A percentile compares a stretch with the other conserved stretches of the same genome.
Evolutionary conservation across 2,888 invertebrate genomes (phyloP).

Genomic region (Linyphia triangularis): DNA sequence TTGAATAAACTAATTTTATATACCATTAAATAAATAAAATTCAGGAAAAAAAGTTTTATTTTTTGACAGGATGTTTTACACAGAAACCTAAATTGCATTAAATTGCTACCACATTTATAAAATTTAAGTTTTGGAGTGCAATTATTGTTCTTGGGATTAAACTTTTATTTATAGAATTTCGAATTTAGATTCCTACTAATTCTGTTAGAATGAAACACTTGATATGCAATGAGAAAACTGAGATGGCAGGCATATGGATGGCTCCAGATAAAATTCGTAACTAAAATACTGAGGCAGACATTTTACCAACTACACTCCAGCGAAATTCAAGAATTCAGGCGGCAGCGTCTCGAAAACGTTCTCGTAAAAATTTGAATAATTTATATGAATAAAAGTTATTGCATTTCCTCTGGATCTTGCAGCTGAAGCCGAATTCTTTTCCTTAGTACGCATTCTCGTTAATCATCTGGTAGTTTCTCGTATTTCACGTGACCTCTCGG

Average conservation of each 20-base stretch:
- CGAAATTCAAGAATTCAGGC: not conserved
- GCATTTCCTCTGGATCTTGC: conserved; percentile 13
- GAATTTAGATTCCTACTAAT: too few relatives aligned
- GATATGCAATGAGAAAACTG: not conserved
- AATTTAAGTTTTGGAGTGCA: too few relatives aligned
- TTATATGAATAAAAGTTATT: conserved; percentile 33
- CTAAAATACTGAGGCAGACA: not conserved
- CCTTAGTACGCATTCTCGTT: conserved; percentile 7
- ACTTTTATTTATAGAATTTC: too few relatives aligned
- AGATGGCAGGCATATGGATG: not conserved
- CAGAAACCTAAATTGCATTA: too few relatives aligned
- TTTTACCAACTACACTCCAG: not conserved
- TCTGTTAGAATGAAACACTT: too few relatives aligned
- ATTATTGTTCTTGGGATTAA: too few relatives aligned
- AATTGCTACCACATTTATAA: too few relatives aligned
- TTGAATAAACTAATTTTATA: too few relatives aligned
- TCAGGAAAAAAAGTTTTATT: too few relatives aligned
- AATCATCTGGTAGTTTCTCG: conserved; percentile 22
- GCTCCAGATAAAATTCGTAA: not conserved
- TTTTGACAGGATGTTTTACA: too few relatives aligned
- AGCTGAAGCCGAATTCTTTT: not conserved
- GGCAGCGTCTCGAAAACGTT: not conserved
- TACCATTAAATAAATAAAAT: too few relatives aligned
- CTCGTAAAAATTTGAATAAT: conserved; percentile 17
- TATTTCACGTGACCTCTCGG: conserved; percentile 44